phyloP scores from a whole-genome alignment of 1,140 invertebrate species.

The Saccostrea echinata region DNA sequence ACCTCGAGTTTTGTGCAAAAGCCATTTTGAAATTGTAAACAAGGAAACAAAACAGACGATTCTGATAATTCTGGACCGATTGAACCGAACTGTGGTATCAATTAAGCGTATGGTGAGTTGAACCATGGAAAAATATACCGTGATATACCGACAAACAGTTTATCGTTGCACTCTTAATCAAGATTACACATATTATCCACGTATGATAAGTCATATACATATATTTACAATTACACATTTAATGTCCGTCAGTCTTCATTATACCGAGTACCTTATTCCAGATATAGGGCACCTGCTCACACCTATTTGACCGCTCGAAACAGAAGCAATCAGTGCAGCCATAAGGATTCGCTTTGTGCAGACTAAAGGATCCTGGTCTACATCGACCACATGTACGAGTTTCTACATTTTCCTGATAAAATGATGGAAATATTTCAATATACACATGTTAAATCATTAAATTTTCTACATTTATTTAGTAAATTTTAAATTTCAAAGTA shows the following conservation, averaged over 20 bases:
- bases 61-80: too few relatives aligned
- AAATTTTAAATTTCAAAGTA: too few relatives aligned
- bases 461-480: not conserved
- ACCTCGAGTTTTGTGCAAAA: too few relatives aligned
- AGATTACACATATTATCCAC: too few relatives aligned
- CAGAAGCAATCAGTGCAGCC: conserved; percentile 99
- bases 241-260: not conserved
- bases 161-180: too few relatives aligned
- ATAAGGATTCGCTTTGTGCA: conserved; percentile 90
- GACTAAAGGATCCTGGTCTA: conserved; percentile 93
- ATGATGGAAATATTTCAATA: not conserved
- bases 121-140: too few relatives aligned
- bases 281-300: conserved; percentile 85
- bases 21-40: too few relatives aligned
- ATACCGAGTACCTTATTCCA: conserved; percentile 69
- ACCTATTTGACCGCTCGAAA: conserved; percentile 94
- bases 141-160: too few relatives aligned
- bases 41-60: too few relatives aligned
- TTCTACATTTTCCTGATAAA: conserved; percentile 82
- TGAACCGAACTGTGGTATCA: too few relatives aligned
- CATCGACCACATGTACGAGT: conserved; percentile 92
- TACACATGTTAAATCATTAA: not conserved
- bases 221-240: not conserved
- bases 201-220: too few relatives aligned
- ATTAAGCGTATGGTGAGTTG: too few relatives aligned